A percentile compares a stretch with the other conserved stretches of the same genome.
phyloP scores from a whole-genome alignment of 2,888 invertebrate species.

The Palloptera scutellata region DNA sequence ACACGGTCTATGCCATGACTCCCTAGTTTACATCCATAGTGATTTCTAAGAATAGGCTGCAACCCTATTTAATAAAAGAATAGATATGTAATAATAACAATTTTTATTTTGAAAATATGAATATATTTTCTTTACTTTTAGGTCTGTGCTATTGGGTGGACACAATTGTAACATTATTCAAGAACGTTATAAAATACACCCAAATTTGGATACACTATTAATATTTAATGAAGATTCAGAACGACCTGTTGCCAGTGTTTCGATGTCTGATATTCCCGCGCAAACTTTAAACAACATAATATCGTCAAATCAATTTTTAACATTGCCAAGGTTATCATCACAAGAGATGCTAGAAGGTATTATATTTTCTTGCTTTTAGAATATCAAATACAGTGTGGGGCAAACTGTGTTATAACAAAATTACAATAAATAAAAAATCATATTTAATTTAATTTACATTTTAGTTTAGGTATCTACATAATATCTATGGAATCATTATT shows the following conservation, averaged over 20 bases:
- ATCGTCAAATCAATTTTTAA: constrained; percentile 86
- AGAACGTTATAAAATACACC: constrained; percentile 75
- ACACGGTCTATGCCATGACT: too few relatives aligned
- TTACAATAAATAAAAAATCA: too few relatives aligned
- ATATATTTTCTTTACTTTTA: constrained; percentile 54
- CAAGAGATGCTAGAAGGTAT: constrained; percentile 72
- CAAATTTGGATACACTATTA: constrained; percentile 80
- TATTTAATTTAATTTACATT: too few relatives aligned
- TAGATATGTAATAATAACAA: too few relatives aligned
- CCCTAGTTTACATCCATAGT: too few relatives aligned
- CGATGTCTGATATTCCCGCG: constrained; percentile 89
- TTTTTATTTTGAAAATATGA: too few relatives aligned
- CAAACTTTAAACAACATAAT: constrained; percentile 88
- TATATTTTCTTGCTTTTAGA: constrained; percentile 5
- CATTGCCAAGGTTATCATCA: constrained; percentile 89
- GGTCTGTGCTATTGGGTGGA: constrained; percentile 73
- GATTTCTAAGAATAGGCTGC: too few relatives aligned
- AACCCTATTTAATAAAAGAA: too few relatives aligned
- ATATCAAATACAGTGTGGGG: background rate
- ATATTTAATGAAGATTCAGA: constrained; percentile 87
- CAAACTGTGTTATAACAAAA: too few relatives aligned
- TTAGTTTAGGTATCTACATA: too few relatives aligned
- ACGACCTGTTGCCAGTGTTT: constrained; percentile 84
- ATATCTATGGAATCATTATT: too few relatives aligned
- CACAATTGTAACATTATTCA: constrained; percentile 72